Base-by-base conservation (phyloP, 1,140 invertebrate genomes). In the Drosophila tsacasi region DNA sequence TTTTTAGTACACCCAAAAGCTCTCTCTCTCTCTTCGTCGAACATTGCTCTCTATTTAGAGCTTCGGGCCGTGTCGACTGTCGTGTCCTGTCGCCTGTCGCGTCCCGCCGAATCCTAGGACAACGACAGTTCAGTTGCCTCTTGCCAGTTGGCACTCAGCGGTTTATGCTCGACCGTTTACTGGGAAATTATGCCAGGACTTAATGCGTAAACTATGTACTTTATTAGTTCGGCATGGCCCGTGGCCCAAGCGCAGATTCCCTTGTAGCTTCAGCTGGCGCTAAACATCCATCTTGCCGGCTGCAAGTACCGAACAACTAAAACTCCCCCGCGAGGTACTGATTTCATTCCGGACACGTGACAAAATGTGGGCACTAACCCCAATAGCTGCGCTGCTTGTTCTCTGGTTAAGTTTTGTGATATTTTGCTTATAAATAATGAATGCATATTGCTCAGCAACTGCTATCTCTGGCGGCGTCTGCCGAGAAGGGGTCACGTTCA, bases 401-500 rank as follows among this genome's bases (percentile, higher is more conserved):
- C 46, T 54, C 62, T 58, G 47, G 54, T 73, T 82, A 60, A 72
- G 66, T 71, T 77, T 62, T 49, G 50, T 57, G 63, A 71, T 79
- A 68, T 78, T 82, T 78, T 74, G 62, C 50, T 75, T 64, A 72
- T 84, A 84, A 89, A 84, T 89, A 84, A 84, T 89, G 79, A 89
- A 90, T 81, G 54, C 76, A 59, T 60, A 71, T 55, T 62, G 67
- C 67, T 32, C 32, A 44, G 39, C 25, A 21, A 59, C 54, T 60
- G 15, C 25, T 44, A 62, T n/a, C 23, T 25, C 25, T 44, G 17
- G 35, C 10, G 46, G 55, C 62, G 44, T 58, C 74, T 59, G 75
- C 46, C 49, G 27, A 42, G 52, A 65, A 66, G 63, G 61, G 80
- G 84, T 90, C 84, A 84, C 81, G 84, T 84, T 73, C 74, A 54